phyloP scores from a whole-genome alignment of 2,797 vertebrate species.

The Phylloscopus collybita region DNA sequence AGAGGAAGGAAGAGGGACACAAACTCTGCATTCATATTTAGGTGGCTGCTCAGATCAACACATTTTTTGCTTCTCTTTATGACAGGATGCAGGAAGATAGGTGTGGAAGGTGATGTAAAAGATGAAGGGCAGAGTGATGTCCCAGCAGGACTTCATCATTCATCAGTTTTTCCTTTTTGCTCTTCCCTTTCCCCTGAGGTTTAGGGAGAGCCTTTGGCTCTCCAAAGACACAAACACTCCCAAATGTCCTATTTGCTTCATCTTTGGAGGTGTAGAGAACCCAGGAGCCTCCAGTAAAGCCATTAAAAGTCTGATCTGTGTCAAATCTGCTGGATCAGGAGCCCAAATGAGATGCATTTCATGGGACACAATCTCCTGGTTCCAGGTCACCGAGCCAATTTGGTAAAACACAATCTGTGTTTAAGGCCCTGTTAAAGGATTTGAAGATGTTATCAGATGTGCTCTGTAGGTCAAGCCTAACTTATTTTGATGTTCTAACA shows the following conservation, averaged over 20 bases:
- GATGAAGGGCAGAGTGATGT: neutral
- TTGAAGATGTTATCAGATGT: neutral
- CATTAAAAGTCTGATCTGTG: neutral
- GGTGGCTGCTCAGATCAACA: fast-evolving
- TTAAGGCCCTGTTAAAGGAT: neutral
- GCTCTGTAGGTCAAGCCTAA: neutral
- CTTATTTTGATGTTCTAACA: neutral
- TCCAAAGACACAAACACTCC: neutral
- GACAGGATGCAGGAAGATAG: neutral
- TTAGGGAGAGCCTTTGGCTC: neutral
- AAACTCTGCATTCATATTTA: fast-evolving
- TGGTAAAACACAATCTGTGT: neutral
- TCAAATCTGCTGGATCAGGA: neutral
- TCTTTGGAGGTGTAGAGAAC: neutral
- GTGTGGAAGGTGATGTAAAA: neutral
- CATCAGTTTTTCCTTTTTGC: neutral
- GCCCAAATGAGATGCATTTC: neutral
- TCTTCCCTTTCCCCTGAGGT: neutral
- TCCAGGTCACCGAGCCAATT: neutral
- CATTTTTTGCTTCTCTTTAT: fast-evolving
- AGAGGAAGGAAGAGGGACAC: neutral
- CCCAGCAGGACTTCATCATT: neutral
- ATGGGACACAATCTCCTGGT: neutral
- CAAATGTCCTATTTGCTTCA: neutral
- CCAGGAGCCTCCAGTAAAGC: neutral